Conservation (phyloP, 2,888 invertebrate genomes). For the Drosophila parthenogenetica region DNA sequence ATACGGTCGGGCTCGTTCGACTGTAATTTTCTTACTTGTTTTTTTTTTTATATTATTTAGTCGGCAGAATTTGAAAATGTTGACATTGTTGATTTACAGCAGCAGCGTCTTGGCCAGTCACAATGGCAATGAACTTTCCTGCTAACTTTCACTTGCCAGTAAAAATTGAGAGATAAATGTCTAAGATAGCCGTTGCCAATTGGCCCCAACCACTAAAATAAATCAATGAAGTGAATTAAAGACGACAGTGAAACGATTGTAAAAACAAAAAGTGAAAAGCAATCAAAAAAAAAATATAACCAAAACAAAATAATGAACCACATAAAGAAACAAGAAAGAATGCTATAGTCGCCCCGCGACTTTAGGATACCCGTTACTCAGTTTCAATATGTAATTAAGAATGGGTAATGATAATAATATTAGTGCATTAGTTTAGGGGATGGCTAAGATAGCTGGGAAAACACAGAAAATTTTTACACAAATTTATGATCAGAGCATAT, state of each 20-base stretch:
- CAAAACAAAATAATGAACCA: constrained; percentile 27
- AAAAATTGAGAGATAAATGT: constrained; percentile 57
- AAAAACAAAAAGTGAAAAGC: constrained; percentile 50
- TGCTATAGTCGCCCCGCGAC: no score
- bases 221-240: constrained; percentile 61
- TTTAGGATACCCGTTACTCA: no score
- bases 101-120: constrained; percentile 5
- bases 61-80: constrained; percentile 22
- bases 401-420: no score
- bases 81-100: constrained; percentile 28
- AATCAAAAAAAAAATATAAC: constrained; percentile 34
- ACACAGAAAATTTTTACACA: no score
- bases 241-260: constrained; percentile 46
- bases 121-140: constrained; percentile 58
- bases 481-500: no score
- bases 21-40: no score
- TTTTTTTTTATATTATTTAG: constrained; percentile 26
- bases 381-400: no score
- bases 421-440: no score
- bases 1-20: no score
- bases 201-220: constrained; percentile 48
- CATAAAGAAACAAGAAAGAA: constrained; percentile 1
- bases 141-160: constrained; percentile 56
- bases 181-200: constrained; percentile 58
- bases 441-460: no score